These are phyloP conservation scores for Strigamia crassipes DNA, from an alignment of 2,888 invertebrate species.

Conservation along the genomic window DNA sequence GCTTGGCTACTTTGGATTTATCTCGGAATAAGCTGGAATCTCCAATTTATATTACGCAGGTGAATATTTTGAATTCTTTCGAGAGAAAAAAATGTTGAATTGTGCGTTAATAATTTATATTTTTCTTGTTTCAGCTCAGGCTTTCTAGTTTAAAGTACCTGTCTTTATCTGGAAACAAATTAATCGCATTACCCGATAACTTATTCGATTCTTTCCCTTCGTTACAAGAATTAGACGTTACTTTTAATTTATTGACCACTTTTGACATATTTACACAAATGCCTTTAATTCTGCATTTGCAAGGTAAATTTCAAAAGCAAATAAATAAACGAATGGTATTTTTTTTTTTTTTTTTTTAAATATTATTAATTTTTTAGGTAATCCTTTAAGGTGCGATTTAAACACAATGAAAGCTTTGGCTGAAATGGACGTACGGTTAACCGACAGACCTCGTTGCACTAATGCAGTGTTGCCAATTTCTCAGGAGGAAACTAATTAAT, in stretches of 20 bases:
- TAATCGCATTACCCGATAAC: neutral
- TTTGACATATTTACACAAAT: neutral
- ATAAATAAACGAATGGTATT: neutral
- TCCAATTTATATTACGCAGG: neutral
- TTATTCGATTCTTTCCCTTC: neutral
- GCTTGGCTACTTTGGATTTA: conserved; percentile 1
- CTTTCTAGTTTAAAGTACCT: neutral
- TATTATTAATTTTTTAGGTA: neutral
- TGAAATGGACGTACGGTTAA: neutral
- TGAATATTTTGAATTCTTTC: conserved; percentile 10
- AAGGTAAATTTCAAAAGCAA: neutral
- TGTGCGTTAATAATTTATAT: neutral
- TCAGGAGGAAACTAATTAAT: neutral
- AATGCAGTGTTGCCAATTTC: neutral
- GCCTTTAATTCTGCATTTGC: neutral
- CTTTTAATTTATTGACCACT: neutral
- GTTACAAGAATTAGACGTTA: neutral
- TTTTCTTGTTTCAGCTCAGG: neutral
- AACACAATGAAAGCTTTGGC: neutral
- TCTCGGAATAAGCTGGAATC: conserved; percentile 16
- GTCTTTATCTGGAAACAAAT: neutral
- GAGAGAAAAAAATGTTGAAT: neutral
- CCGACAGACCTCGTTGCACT: neutral
- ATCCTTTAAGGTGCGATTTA: neutral
- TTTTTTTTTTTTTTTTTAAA: neutral